Conservation (phyloP, 1,140 invertebrate species). For the Leptinotarsa texana region DNA sequence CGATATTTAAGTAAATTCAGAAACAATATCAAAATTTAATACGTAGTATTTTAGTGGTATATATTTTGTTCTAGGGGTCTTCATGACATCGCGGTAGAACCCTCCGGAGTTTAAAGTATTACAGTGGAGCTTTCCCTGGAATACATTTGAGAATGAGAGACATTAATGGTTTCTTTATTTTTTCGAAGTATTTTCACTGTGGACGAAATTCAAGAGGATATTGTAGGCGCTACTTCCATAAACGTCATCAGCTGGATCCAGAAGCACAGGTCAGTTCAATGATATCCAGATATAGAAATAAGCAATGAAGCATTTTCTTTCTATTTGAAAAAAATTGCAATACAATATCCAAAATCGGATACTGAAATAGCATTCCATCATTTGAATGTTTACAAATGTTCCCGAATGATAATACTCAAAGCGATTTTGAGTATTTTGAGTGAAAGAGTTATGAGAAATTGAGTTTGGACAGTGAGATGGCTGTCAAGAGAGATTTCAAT, state of each 20-base stretch:
- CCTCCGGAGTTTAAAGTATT: background rate
- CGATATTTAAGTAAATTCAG: no score
- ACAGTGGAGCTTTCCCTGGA: background rate
- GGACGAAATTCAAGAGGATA: background rate
- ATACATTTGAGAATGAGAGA: background rate
- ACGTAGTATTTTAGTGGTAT: background rate
- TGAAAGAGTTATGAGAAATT: no score
- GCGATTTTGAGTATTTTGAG: no score
- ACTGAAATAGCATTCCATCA: no score
- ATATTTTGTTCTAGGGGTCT: background rate
- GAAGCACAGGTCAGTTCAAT: background rate
- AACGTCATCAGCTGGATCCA: constrained; percentile 1
- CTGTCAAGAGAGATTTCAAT: no score
- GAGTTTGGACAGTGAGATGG: no score
- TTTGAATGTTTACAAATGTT: no score
- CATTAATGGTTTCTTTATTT: background rate
- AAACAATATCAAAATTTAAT: no score
- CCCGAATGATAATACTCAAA: no score
- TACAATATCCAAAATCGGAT: no score
- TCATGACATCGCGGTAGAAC: background rate
- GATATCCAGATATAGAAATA: background rate
- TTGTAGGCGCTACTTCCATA: background rate
- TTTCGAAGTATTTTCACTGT: background rate
- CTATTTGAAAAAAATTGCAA: no score
- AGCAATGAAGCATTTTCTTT: background rate